Percentiles rank a stretch among this genome's conserved stretches.
phyloP scores from a whole-genome alignment of 2,113 vertebrate species.

The Coreoperca whiteheadi region DNA sequence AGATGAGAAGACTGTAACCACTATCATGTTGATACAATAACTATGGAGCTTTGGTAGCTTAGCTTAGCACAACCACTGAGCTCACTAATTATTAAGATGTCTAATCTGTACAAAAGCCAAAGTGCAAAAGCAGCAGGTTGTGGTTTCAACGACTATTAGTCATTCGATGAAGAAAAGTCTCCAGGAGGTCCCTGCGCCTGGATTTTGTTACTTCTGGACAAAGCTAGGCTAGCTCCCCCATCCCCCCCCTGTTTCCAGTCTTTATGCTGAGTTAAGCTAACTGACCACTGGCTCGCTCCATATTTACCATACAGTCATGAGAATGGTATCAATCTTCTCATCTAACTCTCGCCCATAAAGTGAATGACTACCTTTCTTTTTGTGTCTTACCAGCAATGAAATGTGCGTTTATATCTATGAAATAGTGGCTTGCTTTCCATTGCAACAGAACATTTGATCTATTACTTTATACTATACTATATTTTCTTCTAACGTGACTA shows the following conservation, averaged over 20 bases:
- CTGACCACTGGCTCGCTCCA: background rate
- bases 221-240: background rate
- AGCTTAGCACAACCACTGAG: no score
- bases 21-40: no score
- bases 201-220: background rate
- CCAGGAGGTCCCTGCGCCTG: no score
- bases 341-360: background rate
- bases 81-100: no score
- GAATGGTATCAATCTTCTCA: background rate
- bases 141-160: no score
- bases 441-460: background rate
- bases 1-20: background rate
- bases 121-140: no score
- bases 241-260: background rate
- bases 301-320: no score
- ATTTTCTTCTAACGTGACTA: no score
- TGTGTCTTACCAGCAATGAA: background rate
- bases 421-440: background rate
- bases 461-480: no score
- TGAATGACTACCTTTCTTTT: background rate
- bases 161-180: no score
- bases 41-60: no score
- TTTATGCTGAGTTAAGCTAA: background rate
- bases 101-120: no score
- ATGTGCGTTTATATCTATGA: background rate